Base-by-base conservation (phyloP, 2,113 vertebrate species). In the Passer domesticus region DNA sequence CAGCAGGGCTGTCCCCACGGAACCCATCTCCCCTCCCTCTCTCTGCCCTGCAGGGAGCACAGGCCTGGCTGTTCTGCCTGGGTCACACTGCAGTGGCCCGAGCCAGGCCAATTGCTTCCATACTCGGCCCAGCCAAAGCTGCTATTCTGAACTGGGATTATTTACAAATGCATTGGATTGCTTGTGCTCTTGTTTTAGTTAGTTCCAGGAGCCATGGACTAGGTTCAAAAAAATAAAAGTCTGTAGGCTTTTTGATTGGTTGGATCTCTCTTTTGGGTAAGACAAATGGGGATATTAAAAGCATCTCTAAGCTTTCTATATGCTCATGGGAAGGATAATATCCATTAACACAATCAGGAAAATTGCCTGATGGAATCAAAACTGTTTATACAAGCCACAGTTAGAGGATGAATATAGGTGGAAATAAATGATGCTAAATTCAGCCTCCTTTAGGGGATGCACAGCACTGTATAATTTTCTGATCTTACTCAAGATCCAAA, bases 171-270 rank as follows among this genome's bases (percentile, higher is more conserved):
- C 68, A 43, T 46, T 73, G 39, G 20, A 50, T 69, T 75, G 76
- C 30, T 93, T n/a, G 20, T 47, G 60, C 50, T 88, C 39, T 88
- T 87, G 39, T 76, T 83, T 95, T 87, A 83, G 79, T 95, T 82
- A 72, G 80, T 76, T 96, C 83, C 79, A 94, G 87, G 86, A 96
- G 83, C 90, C 89, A 68, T 41, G 62, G 66, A 47, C 58, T 11
- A 41, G 62, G 20, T 80, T 69, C 3, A 67, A 79, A 80, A 64
- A 49, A 52, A 50, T 6, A 88, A 80, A 49, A 79, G 43, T 67
- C 69, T 28, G 41, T 2, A 63, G 15, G 25, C 11, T 87, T 85
- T 95, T 84, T 63, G 43, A 63, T 84, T 81, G 67, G 93, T 83
- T 95, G 49, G n/a, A 87, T 67, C 30, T 81, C 73, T 89, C 73